Base-by-base conservation (phyloP, 2,888 invertebrate species). In the Eupithecia abbreviata region DNA sequence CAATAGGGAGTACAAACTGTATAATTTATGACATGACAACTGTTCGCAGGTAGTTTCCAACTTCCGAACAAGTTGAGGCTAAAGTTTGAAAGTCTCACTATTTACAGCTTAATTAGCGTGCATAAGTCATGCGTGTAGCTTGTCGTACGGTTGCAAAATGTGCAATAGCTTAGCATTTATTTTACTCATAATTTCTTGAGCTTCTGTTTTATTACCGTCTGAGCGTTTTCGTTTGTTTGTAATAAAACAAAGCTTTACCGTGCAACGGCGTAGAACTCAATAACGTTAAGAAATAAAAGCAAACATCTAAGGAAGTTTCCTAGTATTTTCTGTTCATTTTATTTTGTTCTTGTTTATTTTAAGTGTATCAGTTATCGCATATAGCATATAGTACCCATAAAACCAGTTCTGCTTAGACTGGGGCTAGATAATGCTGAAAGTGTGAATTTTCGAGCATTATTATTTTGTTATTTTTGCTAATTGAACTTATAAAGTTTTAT, bases 121-220 rank as follows among this genome's bases (percentile, higher is more conserved):
- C 82, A 82, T 82, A 80, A 80, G 80, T 81, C 82, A 82, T 80
- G 80, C 80, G 79, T 82, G 82, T 81, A 76, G 73, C 75, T 77
- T 81, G 82, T 80, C 82, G 78, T 77, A 75, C 47, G 74, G 74
- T 72, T 72, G 80, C 74, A 72, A 77, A 80, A 73, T 73, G 76
- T 78, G 80, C 79, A 77, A 67, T 74, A 45, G 51, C 69, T 66
- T 66, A 72, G 73, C 74, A 75, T 77, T 74, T 75, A 74, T 62
- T 71, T 42, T 43, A 41, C 66, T 65, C 73, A 70, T 68, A 67
- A 67, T 49, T 77, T 71, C 62, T 18, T 41, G 49, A 70, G 43
- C 45, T 18, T 67, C 49, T 42, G 15, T 70, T 43, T 51, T 71
- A 55, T 49, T 62, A 47, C 10, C 10, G 58, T 76, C 55, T 76